Base-by-base conservation (phyloP, 2,888 invertebrate species). In the Heliconius hortense region DNA sequence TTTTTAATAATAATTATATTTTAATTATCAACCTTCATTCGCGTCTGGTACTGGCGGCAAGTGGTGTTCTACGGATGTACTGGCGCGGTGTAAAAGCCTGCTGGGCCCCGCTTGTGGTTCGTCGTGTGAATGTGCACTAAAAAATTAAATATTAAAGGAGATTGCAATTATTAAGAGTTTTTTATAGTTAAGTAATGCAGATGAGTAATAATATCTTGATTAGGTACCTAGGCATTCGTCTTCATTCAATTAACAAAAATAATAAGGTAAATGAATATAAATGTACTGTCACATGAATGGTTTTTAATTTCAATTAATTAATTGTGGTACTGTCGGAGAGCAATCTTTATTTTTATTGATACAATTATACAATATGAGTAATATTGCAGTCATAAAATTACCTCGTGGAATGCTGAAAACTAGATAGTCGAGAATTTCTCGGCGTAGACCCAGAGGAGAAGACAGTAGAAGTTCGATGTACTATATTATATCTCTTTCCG, bases 351-450 rank as follows among this genome's bases (percentile, higher is more conserved):
- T 53, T 18, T 21, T 10, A 8, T n/a, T n/a, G 10, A 35, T 35
- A 35, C 35, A 35, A 35, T 35, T 4, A 18, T 63, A 35, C 21
- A 21, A n/a, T 10, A n/a, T 31, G 21, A 11, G n/a, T n/a, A 35
- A 31, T n/a, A 63, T 35, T 31, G 21, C 11, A 21, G 28, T 60
- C 13, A 62, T 3, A 62, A 18, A 21, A 10, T 78, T 80, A 91
- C 92, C 92, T 91, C 53, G 86, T 85, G 0, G 91, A 90, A 39
- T 90, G 86, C 10, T 92, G 90, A 76, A 89, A 88, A 79, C 90
- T 92, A 28, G 91, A 90, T 5, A 90, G 80, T 1, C 90, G 85
- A 0, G 90, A 90, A 67, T 88, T 88, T 7, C 89, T 82, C 1
- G 92, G 89, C 77, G 90, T 91, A 24, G 86, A 71, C 5, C 39